Percentiles rank a stretch among this genome's conserved stretches.
Conservation (phyloP, 1,140 invertebrate species). For the Camponotus floridanus region DNA sequence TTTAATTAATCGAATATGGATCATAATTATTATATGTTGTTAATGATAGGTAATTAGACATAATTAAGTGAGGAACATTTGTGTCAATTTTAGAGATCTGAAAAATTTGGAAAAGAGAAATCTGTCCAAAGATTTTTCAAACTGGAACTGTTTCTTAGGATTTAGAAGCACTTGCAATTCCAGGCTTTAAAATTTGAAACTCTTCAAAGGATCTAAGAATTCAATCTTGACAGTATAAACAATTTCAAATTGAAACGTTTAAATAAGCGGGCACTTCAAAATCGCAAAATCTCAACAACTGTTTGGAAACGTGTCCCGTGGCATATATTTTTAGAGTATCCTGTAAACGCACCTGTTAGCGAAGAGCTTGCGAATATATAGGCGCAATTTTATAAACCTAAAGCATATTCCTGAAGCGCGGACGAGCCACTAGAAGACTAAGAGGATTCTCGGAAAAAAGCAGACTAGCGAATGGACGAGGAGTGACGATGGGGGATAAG, state of each 20-base stretch:
- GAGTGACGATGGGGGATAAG: constrained; percentile 32
- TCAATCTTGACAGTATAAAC: background rate
- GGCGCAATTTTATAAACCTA: constrained; percentile 68
- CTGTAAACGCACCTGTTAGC: constrained; percentile 33
- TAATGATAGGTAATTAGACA: background rate
- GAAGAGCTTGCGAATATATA: constrained; percentile 38
- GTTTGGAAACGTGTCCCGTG: background rate
- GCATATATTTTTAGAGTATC: background rate
- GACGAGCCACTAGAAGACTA: constrained; percentile 64
- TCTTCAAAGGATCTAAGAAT: background rate
- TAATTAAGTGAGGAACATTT: background rate
- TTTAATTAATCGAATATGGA: background rate
- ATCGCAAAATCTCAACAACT: background rate
- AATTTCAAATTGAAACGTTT: background rate
- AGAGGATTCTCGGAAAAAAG: constrained; percentile 72
- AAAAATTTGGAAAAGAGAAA: background rate
- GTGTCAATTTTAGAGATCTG: background rate
- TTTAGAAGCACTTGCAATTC: background rate
- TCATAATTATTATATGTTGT: background rate
- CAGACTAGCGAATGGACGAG: constrained; percentile 53
- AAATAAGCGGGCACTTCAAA: background rate
- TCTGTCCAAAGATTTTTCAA: background rate
- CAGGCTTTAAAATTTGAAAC: background rate
- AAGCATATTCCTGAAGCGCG: constrained; percentile 59
- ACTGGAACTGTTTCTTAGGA: background rate